phyloP scores from a whole-genome alignment of 2,888 invertebrate genomes.

The Hipparchia semele region DNA sequence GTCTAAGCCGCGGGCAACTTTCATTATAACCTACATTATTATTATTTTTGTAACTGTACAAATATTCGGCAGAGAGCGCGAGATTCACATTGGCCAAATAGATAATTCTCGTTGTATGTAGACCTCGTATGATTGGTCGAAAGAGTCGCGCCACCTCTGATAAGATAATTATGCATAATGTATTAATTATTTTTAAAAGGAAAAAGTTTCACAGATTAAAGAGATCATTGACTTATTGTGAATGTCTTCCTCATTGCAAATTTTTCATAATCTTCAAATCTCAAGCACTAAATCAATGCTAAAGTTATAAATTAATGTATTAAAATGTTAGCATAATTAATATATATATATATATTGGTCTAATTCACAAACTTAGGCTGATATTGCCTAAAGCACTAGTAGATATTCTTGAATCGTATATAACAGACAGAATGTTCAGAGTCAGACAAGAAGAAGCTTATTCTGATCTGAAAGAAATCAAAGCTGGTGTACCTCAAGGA shows the following conservation, averaged over 20 bases:
- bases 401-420: no score
- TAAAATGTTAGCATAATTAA: no score
- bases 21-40: conserved; percentile 49
- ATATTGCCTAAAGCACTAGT: no score
- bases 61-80: conserved; percentile 8
- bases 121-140: conserved; percentile 54
- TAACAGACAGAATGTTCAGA: no score
- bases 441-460: no score
- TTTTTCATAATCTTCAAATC: neutral
- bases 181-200: neutral
- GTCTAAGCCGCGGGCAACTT: conserved; percentile 45
- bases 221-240: neutral
- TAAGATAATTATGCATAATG: conserved; percentile 48
- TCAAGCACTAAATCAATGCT: neutral
- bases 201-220: neutral
- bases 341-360: no score
- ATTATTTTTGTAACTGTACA: conserved; percentile 30
- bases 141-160: conserved; percentile 60
- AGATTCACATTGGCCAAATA: conserved; percentile 25
- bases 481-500: no score
- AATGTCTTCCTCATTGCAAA: neutral
- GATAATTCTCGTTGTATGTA: conserved; percentile 30
- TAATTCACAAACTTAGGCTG: no score
- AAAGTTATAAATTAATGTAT: no score
- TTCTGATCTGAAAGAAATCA: no score